Base-by-base conservation (phyloP, 2,797 vertebrate genomes). In the Lutra lutra region DNA sequence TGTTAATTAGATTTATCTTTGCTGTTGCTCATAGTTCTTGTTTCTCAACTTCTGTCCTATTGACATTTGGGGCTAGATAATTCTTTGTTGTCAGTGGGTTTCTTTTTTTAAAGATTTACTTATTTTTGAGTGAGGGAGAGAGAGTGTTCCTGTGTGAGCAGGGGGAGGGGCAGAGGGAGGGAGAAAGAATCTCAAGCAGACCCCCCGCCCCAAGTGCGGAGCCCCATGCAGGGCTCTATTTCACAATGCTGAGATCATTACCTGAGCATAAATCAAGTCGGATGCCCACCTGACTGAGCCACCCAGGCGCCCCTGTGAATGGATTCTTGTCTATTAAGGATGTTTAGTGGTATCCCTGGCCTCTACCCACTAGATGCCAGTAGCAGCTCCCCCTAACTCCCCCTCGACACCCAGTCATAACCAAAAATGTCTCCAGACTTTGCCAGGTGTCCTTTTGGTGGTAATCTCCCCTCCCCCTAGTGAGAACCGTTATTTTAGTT, bases 401-500 rank as follows among this genome's bases (percentile, higher is more conserved):
- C 27, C 15, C 23, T 54, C 51, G 17, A 17, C 15, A 54, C 51
- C 51, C 4, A 56, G 38, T 48, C 66, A 86, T 62, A 96, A 96
- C 66, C 58, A 75, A 75, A 82, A 82, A 46, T 80, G 32, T 82
- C 20, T 82, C 38, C 38, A 86, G 27, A 86, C 20, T 51, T 91
- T 86, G 58, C 40, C 32, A 1, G 5, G 56, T 79, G 32, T 89
- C 32, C 20, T 27, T 62, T 72, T 90, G 35, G 18, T 86, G 64
- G 58, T 13, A 18, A 80, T 80, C 46, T 66, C 27, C 14, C 29
- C 38, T 86, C 18, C 3, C 83, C 40, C 43, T 43, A 38, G 51
- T 88, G 60, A 70, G 83, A 94, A 70, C n/a, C 40, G 60, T 70
- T 91, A 68, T 51, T 91, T 43, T 82, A 94, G 20, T 91, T 87